A percentile compares a stretch with the other conserved stretches of the same genome.
These are phyloP conservation scores for Misgurnus anguillicaudatus DNA, from an alignment of 2,113 vertebrate species.

Conservation along the genomic window DNA sequence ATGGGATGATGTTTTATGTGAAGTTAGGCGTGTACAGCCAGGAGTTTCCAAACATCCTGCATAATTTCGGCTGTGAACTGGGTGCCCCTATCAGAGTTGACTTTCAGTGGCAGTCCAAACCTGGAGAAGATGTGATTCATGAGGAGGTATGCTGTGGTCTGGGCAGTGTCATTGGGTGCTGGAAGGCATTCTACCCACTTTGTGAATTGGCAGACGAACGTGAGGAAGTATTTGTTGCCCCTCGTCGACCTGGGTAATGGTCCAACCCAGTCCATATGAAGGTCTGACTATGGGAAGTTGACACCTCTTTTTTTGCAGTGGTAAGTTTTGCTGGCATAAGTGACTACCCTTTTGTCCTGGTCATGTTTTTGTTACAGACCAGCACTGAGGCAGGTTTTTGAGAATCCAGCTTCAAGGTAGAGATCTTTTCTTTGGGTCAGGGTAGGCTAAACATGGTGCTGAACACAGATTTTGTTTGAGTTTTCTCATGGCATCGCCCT, in stretches of 20 bases:
- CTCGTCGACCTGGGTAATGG: neutral
- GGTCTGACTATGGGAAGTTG: no score
- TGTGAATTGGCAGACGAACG: constrained; percentile 19
- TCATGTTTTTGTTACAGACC: no score
- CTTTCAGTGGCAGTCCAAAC: constrained; percentile 15
- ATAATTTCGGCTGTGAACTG: constrained; percentile 33
- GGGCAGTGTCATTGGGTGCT: neutral
- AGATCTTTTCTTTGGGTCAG: no score
- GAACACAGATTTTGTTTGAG: no score
- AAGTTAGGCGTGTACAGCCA: constrained; percentile 23
- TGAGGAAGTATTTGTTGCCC: constrained; percentile 40
- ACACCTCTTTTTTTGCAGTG: no score
- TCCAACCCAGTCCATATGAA: no score
- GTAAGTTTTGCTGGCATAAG: no score
- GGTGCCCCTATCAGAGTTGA: constrained; percentile 33
- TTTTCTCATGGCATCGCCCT: no score
- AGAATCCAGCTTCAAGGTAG: no score
- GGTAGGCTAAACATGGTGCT: no score
- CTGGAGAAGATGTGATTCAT: constrained; percentile 46
- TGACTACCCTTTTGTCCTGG: no score
- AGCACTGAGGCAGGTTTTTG: no score
- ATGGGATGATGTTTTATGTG: constrained; percentile 28
- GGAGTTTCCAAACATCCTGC: constrained; percentile 11
- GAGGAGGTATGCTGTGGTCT: constrained; percentile 21
- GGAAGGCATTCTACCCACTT: constrained; percentile 42